These are phyloP conservation scores for Hypercompe scribonia DNA, from an alignment of 2,888 invertebrate species.

Conservation along the genomic window DNA sequence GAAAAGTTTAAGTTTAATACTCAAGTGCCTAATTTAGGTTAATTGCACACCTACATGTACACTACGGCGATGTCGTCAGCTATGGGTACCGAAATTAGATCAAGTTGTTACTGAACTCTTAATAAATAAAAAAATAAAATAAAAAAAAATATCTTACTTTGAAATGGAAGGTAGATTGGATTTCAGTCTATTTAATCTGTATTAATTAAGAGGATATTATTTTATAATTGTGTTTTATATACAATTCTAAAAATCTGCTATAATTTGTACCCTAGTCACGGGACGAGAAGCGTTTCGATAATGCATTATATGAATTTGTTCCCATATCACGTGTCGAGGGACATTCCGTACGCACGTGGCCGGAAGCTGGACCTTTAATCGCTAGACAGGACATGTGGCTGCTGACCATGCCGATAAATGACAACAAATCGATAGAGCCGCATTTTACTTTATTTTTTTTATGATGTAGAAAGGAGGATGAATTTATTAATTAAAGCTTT, in stretches of 20 bases:
- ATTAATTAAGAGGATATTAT: not conserved
- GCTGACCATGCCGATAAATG: constrained; percentile 48
- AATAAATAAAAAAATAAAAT: not conserved
- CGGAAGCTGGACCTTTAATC: constrained; percentile 52
- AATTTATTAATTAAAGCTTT: too few relatives aligned
- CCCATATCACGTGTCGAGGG: constrained; percentile 7
- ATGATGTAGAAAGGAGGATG: too few relatives aligned
- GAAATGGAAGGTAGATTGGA: not conserved
- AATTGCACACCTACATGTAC: too few relatives aligned
- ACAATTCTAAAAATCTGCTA: not conserved
- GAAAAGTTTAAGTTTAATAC: not conserved
- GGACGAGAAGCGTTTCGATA: not conserved
- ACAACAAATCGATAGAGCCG: constrained; percentile 10
- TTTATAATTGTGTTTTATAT: not conserved
- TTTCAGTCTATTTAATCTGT: not conserved
- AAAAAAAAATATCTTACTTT: too few relatives aligned
- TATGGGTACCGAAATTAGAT: not conserved
- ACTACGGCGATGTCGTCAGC: not conserved
- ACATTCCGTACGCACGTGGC: constrained; percentile 48
- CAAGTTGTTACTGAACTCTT: not conserved
- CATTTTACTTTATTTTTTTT: not conserved
- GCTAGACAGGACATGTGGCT: constrained; percentile 42
- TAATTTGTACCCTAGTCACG: not conserved
- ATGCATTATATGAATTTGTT: not conserved
- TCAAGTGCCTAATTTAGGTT: not conserved